A percentile compares a stretch with the other conserved stretches of the same genome.
Evolutionary conservation across 2,113 vertebrate genomes (phyloP).

Genomic region (Oncorhynchus tshawytscha): DNA sequence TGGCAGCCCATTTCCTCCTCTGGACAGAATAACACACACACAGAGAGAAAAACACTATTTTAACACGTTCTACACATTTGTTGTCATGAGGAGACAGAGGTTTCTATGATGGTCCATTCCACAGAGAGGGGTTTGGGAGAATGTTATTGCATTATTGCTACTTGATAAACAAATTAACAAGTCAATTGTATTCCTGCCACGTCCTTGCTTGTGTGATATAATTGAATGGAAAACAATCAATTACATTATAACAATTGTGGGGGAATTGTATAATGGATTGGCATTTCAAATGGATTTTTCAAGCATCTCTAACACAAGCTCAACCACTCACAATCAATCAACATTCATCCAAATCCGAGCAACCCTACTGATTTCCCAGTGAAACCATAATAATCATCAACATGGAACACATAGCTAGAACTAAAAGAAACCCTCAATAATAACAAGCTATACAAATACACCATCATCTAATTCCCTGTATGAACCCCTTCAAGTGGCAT

Average conservation of each 20-base stretch:
- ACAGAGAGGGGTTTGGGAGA: neutral
- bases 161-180: neutral
- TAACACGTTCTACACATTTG: neutral
- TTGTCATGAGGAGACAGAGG: neutral
- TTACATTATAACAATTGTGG: neutral
- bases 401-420: neutral
- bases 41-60: neutral
- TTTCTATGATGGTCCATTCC: neutral
- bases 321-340: neutral
- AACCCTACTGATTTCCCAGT: no score
- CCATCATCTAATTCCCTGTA: neutral
- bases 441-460: neutral
- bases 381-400: neutral
- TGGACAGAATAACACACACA: slow-evolving; percentile 1
- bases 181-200: neutral
- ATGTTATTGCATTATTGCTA: neutral
- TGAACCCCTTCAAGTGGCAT: neutral
- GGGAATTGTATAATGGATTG: neutral
- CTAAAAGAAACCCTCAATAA: neutral
- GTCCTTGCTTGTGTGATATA: neutral
- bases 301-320: neutral
- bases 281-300: neutral
- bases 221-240: neutral
- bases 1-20: slow-evolving; percentile 33
- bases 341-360: no score